Conservation (phyloP, 2,888 invertebrate genomes). For the Rotaria socialis region DNA sequence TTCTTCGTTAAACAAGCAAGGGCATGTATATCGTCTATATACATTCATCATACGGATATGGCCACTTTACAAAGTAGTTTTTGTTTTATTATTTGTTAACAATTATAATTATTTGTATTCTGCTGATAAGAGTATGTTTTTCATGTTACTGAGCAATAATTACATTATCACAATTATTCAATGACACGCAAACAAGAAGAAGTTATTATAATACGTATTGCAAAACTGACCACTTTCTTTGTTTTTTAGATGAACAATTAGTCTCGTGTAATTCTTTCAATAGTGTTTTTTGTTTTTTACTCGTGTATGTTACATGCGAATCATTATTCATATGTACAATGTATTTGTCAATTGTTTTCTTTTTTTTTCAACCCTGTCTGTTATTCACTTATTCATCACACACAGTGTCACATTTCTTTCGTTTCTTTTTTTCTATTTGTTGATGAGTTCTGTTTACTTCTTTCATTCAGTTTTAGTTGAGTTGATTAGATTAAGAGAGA, state of each 20-base stretch:
- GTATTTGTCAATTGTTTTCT: neutral
- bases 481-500: slow-evolving; percentile 18
- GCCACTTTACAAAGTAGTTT: neutral
- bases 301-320: neutral
- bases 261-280: neutral
- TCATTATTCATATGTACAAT: neutral
- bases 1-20: neutral
- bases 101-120: neutral
- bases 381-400: slow-evolving; percentile 1
- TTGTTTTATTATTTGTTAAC: neutral
- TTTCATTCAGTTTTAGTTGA: neutral
- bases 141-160: neutral
- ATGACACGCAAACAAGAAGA: neutral
- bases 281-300: neutral
- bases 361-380: neutral
- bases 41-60: neutral
- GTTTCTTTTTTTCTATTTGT: neutral
- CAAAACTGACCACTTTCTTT: neutral
- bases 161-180: neutral
- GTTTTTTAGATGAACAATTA: neutral
- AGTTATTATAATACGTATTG: neutral
- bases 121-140: neutral
- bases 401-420: slow-evolving; percentile 3
- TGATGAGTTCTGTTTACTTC: neutral
- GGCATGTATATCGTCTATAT: neutral